Conservation (phyloP, 2,888 invertebrate genomes). For the Fissipunctia ypsillon region DNA sequence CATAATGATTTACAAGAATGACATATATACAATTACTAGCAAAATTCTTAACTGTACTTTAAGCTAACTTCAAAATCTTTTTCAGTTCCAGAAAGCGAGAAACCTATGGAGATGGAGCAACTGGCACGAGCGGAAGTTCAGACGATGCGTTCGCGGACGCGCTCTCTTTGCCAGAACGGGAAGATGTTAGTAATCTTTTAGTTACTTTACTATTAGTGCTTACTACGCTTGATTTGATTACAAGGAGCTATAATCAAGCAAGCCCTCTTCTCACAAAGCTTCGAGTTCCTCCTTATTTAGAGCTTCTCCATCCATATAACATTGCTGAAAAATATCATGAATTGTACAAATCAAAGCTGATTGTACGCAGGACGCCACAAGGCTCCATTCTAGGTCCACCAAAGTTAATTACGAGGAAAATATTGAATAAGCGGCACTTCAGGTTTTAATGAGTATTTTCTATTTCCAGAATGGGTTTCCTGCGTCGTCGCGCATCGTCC, state of each 20-base stretch:
- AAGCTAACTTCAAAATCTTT: neutral
- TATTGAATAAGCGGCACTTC: neutral
- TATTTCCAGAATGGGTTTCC: constrained; percentile 86
- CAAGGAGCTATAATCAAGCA: neutral
- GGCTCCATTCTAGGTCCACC: neutral
- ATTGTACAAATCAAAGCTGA: neutral
- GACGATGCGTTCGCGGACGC: constrained; percentile 91
- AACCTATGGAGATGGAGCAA: constrained; percentile 92
- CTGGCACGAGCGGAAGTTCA: constrained; percentile 91
- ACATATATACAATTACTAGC: neutral
- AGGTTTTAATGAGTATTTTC: too few species aligned
- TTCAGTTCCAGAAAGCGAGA: constrained; percentile 89
- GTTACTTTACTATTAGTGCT: neutral
- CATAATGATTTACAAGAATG: neutral
- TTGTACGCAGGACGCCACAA: neutral
- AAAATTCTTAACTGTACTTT: neutral
- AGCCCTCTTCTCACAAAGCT: too few species aligned
- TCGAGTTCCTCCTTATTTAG: neutral
- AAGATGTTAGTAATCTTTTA: constrained; percentile 83
- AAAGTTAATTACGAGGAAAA: neutral
- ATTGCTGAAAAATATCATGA: neutral
- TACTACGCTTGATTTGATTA: too few species aligned
- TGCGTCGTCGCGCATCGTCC: constrained; percentile 89
- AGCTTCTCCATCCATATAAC: neutral
- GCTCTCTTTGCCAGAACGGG: constrained; percentile 91